Conservation (phyloP, 2,797 vertebrate species). For the Malacoctenus gilli region DNA sequence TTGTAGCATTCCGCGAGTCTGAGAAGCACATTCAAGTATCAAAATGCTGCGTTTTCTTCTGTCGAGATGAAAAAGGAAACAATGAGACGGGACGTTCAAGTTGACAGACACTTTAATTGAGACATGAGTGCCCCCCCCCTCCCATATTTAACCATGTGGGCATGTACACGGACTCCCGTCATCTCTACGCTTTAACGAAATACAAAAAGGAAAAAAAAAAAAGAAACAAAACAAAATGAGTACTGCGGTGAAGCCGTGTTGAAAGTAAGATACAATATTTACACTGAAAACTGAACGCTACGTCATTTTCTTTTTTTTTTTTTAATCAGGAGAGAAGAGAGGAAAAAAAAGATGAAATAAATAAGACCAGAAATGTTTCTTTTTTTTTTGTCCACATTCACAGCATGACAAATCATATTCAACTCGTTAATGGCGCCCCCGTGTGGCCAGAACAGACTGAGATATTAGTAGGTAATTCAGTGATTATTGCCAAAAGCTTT, state of each 20-base stretch:
- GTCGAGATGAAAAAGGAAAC: constrained; percentile 6
- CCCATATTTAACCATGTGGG: constrained; percentile 60
- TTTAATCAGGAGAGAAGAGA: constrained; percentile 47
- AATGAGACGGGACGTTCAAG: constrained; percentile 29
- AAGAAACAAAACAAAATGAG: constrained; percentile 52
- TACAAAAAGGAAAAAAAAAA: constrained; percentile 70
- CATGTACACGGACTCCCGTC: constrained; percentile 75
- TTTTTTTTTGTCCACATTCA: constrained; percentile 78
- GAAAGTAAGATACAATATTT: constrained; percentile 83
- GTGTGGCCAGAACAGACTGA: constrained; percentile 67
- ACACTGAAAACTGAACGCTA: constrained; percentile 80
- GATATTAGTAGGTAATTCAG: constrained; percentile 88
- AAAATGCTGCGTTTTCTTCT: too few relatives aligned
- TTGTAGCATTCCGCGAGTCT: too few relatives aligned
- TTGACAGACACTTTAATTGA: constrained; percentile 82
- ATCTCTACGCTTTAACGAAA: constrained; percentile 72
- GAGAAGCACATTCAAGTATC: too few relatives aligned
- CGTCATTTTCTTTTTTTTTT: constrained; percentile 48
- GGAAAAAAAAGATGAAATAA: constrained; percentile 77
- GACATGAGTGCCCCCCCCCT: constrained; percentile 68
- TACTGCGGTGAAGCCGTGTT: constrained; percentile 77
- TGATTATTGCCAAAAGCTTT: constrained; percentile 98
- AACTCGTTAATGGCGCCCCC: constrained; percentile 68
- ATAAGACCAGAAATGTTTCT: constrained; percentile 80
- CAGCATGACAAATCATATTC: constrained; percentile 81